Evolutionary conservation across 2,797 vertebrate genomes (phyloP), one percentile per base, ranked within the genome.

Genomic region (Coilia nasus): DNA sequence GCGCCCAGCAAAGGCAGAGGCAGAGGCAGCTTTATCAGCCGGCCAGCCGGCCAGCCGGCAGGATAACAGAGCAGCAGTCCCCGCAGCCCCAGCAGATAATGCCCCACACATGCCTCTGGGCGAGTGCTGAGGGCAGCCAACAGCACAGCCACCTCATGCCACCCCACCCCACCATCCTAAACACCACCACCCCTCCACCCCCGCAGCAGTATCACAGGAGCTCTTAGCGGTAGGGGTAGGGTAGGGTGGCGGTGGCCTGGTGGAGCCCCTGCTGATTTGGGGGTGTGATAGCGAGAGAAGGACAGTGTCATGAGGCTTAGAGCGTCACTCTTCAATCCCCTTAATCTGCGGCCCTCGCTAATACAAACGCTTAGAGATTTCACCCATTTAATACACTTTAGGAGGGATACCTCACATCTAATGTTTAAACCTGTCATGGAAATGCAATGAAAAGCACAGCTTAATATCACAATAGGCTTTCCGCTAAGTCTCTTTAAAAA

Each of bases 371-470:
- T 92, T 88, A 75, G 83, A 89, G 91, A 92, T 94, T 95, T 94
- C 71, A 78, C 35, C 90, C 90, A 91, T 95, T 94, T 94, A 94
- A 96, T 95, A 95, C 92, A 95, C 93, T 94, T 94, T 94, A 94
- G 86, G 91, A 89, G 6, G 83, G 90, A 94, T 91, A 90, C 90
- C 91, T 94, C 92, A 90, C 89, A 88, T 93, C 86, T 85, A 86
- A 84, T 82, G 89, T 89, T 87, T 89, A 91, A 92, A 94, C 89
- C 92, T 90, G 92, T 91, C 85, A 91, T 90, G 90, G 90, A 93
- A 94, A 93, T 92, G 90, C 93, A 94, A 91, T 92, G 90, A 90
- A 94, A 93, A 92, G 92, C 90, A 87, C 90, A 88, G 94, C 92
- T 95, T 94, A 94, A 90, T 89, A 88, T 88, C 85, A 92, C 91